Conservation (phyloP, 2,888 invertebrate genomes). For the Agrochola circellaris region DNA sequence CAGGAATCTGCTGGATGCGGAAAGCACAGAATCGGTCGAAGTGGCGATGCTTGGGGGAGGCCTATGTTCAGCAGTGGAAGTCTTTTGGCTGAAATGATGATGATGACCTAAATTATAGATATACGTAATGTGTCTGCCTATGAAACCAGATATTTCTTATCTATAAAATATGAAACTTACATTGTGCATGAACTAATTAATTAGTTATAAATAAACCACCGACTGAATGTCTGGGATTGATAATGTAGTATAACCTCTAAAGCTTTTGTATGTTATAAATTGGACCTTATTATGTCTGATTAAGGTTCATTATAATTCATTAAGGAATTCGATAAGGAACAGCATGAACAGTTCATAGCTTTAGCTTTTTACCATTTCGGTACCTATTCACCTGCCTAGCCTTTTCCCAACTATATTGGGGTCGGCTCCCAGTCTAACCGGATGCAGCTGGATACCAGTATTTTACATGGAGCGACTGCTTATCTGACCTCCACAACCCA, state of each 20-base stretch:
- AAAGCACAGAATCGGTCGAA: too few species aligned
- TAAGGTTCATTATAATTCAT: background rate
- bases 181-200: constrained; percentile 17
- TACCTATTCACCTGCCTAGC: background rate
- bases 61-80: too few species aligned
- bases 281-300: background rate
- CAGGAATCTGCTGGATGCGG: too few species aligned
- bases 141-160: constrained; percentile 27
- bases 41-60: too few species aligned
- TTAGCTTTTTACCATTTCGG: background rate
- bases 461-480: background rate
- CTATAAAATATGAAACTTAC: constrained; percentile 14
- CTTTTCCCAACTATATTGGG: background rate
- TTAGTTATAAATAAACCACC: background rate
- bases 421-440: background rate
- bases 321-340: background rate
- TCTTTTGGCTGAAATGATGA: too few species aligned
- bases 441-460: background rate
- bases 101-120: too few species aligned
- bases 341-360: background rate
- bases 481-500: background rate
- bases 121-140: background rate
- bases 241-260: background rate
- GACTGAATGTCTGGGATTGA: constrained; percentile 7
- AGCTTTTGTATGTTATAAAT: background rate